Conservation (phyloP, 2,888 invertebrate species). For the Hofmannophila pseudospretella region DNA sequence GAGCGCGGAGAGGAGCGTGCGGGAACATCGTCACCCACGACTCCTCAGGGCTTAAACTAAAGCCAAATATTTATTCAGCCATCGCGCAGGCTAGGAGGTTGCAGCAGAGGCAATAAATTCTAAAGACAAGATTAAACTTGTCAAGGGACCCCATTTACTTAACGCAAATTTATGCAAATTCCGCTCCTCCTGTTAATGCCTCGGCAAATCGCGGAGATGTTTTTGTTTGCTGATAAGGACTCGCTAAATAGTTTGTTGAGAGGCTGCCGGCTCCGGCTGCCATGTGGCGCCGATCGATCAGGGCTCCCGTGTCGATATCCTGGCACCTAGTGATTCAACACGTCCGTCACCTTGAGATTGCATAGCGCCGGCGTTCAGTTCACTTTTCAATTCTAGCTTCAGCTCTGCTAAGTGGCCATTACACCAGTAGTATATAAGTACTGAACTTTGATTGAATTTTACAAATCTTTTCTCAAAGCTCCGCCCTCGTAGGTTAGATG, state of each 20-base stretch:
- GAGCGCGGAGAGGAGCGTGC: constrained; percentile 2
- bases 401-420: no score
- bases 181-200: constrained; percentile 55
- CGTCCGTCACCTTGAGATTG: no score
- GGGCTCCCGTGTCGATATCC: neutral
- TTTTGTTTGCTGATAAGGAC: constrained; percentile 47
- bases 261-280: no score
- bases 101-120: constrained; percentile 67
- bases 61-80: constrained; percentile 63
- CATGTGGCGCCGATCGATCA: constrained; percentile 11
- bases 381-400: no score
- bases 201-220: constrained; percentile 49
- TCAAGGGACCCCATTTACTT: constrained; percentile 75
- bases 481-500: no score
- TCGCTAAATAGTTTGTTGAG: constrained; percentile 27
- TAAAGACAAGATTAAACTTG: constrained; percentile 75
- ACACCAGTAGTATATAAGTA: no score
- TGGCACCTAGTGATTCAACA: no score
- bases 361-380: no score
- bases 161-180: constrained; percentile 77
- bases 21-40: constrained; percentile 18
- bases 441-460: no score
- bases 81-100: constrained; percentile 56
- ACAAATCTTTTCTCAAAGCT: no score
- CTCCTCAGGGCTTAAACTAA: constrained; percentile 36